These are phyloP conservation scores for Oryzaephilus surinamensis DNA, from an alignment of 1,140 invertebrate species.

Conservation along the genomic window DNA sequence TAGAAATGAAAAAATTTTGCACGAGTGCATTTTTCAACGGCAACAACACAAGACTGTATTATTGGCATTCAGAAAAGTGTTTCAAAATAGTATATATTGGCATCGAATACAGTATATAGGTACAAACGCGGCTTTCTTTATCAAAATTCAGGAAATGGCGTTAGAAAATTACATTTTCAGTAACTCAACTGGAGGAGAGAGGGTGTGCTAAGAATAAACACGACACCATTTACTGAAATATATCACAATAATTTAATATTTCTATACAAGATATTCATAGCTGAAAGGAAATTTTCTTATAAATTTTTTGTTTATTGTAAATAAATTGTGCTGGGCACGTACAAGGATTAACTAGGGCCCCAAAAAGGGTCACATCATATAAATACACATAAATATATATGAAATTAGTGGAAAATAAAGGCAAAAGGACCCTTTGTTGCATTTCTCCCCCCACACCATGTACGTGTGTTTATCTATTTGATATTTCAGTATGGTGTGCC, in stretches of 20 bases:
- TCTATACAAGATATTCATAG: not conserved
- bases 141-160: conserved; percentile 21
- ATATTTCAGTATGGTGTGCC: not conserved
- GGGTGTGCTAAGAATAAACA: conserved; percentile 21
- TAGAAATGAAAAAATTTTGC: no score
- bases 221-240: conserved; percentile 14
- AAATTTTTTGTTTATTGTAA: not conserved
- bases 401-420: not conserved
- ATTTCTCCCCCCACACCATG: no score
- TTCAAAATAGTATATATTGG: conserved; percentile 8
- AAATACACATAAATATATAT: not conserved
- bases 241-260: conserved; percentile 18
- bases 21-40: conserved; percentile 18
- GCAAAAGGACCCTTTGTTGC: no score
- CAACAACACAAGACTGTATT: conserved; percentile 3
- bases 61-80: conserved; percentile 2
- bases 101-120: conserved; percentile 11
- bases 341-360: not conserved
- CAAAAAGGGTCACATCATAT: not conserved
- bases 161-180: conserved; percentile 24
- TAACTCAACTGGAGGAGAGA: conserved; percentile 19
- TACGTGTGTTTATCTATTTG: not conserved
- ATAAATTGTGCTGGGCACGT: not conserved
- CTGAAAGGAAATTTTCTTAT: not conserved
- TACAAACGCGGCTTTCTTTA: conserved; percentile 14